phyloP scores from a whole-genome alignment of 1,140 invertebrate genomes.

The Monomorium pharaonis region DNA sequence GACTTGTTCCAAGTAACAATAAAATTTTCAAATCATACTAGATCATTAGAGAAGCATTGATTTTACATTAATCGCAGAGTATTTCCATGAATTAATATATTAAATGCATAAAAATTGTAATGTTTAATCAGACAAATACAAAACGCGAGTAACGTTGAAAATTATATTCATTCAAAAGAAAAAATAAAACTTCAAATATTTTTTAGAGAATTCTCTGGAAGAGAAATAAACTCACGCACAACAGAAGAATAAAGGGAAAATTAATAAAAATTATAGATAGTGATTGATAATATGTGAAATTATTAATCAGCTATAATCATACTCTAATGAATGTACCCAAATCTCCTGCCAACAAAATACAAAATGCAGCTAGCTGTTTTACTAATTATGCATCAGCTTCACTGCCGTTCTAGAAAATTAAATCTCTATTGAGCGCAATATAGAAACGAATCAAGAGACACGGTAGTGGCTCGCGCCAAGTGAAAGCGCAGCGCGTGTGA shows the following conservation, averaged over 20 bases:
- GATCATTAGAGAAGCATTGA: neutral
- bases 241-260: neutral
- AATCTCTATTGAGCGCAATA: slow-evolving; percentile 6
- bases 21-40: neutral
- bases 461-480: too few species aligned
- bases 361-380: slow-evolving; percentile 19
- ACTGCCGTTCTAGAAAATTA: slow-evolving; percentile 27
- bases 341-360: neutral
- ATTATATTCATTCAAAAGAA: neutral
- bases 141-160: neutral
- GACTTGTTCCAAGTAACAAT: slow-evolving; percentile 3
- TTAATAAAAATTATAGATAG: neutral
- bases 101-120: neutral
- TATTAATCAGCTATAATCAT: slow-evolving; percentile 8
- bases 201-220: neutral
- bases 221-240: neutral
- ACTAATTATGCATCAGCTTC: slow-evolving; percentile 31
- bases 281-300: neutral
- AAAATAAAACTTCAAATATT: neutral
- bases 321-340: neutral
- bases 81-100: neutral
- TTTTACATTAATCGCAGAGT: neutral
- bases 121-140: neutral
- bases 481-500: too few species aligned
- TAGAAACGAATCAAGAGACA: neutral